Percentiles rank a stretch among this genome's conserved stretches.
These are phyloP conservation scores for Salticus scenicus DNA, from an alignment of 2,888 invertebrate genomes.

Conservation along the genomic window DNA sequence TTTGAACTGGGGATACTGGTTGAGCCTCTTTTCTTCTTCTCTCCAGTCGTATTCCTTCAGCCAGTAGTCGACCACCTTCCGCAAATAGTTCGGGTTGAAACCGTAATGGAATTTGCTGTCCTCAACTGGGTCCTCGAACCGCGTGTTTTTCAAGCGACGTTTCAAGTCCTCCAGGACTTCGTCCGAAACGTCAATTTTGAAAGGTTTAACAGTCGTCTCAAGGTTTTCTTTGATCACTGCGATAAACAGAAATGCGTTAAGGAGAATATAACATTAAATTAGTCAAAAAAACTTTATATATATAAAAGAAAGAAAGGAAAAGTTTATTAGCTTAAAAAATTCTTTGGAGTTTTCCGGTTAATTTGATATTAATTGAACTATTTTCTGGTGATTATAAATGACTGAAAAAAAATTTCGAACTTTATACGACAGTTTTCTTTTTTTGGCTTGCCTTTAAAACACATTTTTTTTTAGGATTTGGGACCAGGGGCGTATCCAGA, in stretches of 20 bases:
- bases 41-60: constrained; percentile 83
- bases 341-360: too few species aligned
- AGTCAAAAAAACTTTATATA: not conserved
- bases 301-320: too few species aligned
- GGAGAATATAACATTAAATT: not conserved
- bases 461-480: too few species aligned
- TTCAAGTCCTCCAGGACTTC: constrained; percentile 76
- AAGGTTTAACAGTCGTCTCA: constrained; percentile 30
- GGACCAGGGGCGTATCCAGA: too few species aligned
- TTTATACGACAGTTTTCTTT: too few species aligned
- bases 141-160: constrained; percentile 78
- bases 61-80: constrained; percentile 86
- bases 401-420: too few species aligned
- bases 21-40: constrained; percentile 83
- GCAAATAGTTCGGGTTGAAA: constrained; percentile 83
- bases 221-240: not conserved
- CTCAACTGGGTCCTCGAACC: constrained; percentile 75
- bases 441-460: too few species aligned
- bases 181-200: constrained; percentile 39
- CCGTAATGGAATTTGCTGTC: constrained; percentile 86
- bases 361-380: too few species aligned
- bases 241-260: not conserved
- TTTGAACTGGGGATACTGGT: constrained; percentile 84
- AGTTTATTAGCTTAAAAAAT: too few species aligned
- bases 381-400: too few species aligned